Conservation (phyloP, 1,140 invertebrate genomes). For the Philopotamus ludificatus region DNA sequence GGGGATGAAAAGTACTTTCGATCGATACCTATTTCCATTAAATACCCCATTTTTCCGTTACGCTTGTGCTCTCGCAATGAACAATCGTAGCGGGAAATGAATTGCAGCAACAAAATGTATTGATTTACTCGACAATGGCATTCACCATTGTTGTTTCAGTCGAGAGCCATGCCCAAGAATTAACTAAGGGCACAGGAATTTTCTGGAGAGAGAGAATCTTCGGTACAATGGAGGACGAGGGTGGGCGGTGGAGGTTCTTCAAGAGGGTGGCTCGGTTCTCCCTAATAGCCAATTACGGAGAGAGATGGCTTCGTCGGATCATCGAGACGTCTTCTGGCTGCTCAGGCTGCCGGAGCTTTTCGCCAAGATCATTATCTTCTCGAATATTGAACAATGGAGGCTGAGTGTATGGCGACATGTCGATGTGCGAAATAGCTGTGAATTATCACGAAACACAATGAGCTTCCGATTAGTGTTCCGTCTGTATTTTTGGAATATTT, state of each 20-base stretch:
- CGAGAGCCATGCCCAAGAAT: neutral
- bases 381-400: conserved; percentile 5
- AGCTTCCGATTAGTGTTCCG: too few relatives aligned
- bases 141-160: neutral
- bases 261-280: neutral
- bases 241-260: neutral
- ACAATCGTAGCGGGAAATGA: neutral
- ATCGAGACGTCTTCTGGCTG: conserved; percentile 8
- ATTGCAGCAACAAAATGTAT: neutral
- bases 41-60: too few relatives aligned
- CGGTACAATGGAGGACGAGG: neutral
- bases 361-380: neutral
- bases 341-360: neutral
- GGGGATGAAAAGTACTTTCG: too few relatives aligned
- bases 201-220: neutral
- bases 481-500: too few relatives aligned
- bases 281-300: neutral
- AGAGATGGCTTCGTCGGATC: neutral
- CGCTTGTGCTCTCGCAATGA: too few relatives aligned
- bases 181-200: neutral
- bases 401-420: neutral
- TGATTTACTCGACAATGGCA: too few relatives aligned
- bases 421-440: neutral
- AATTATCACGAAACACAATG: too few relatives aligned
- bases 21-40: too few relatives aligned